Evolutionary conservation across 2,888 invertebrate species (phyloP).

Genomic region (Emmelina monodactyla): DNA sequence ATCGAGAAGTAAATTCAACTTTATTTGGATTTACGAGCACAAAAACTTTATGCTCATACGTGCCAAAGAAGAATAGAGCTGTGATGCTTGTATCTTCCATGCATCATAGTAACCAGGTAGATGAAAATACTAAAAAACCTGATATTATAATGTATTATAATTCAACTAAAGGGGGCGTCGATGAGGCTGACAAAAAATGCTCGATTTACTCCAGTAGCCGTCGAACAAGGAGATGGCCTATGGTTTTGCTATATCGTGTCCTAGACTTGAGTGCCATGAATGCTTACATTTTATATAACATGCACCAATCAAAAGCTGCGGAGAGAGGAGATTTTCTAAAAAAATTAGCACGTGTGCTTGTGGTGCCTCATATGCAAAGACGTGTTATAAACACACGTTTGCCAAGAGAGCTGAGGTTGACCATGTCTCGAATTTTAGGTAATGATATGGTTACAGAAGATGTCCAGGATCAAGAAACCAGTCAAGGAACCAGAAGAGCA

Average conservation of each 20-base stretch:
- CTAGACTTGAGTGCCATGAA: constrained; percentile 1
- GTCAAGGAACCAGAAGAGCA: too few relatives aligned
- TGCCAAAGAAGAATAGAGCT: constrained; percentile 14
- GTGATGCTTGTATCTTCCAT: constrained; percentile 14
- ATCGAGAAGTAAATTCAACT: constrained; percentile 4
- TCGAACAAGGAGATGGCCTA: constrained; percentile 10
- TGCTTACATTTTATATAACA: neutral
- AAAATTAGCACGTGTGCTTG: too few relatives aligned
- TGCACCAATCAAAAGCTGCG: too few relatives aligned
- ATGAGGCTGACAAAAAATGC: constrained; percentile 13
- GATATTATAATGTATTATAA: constrained; percentile 12
- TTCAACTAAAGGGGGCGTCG: constrained; percentile 15
- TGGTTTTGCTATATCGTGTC: constrained; percentile 6
- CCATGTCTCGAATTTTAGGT: too few relatives aligned
- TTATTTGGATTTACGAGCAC: constrained; percentile 14
- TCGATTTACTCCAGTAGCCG: constrained; percentile 10
- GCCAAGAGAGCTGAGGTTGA: too few relatives aligned
- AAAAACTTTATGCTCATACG: constrained; percentile 11
- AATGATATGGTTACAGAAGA: too few relatives aligned
- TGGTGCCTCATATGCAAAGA: too few relatives aligned
- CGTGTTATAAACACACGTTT: too few relatives aligned
- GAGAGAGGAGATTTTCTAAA: too few relatives aligned
- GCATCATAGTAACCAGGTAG: constrained; percentile 10
- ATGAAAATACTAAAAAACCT: constrained; percentile 11
- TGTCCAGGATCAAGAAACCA: too few relatives aligned